Percentiles rank a stretch among this genome's conserved stretches.
These are phyloP conservation scores for Drosophila atroscutellata DNA, from an alignment of 2,888 invertebrate genomes.

Conservation along the genomic window DNA sequence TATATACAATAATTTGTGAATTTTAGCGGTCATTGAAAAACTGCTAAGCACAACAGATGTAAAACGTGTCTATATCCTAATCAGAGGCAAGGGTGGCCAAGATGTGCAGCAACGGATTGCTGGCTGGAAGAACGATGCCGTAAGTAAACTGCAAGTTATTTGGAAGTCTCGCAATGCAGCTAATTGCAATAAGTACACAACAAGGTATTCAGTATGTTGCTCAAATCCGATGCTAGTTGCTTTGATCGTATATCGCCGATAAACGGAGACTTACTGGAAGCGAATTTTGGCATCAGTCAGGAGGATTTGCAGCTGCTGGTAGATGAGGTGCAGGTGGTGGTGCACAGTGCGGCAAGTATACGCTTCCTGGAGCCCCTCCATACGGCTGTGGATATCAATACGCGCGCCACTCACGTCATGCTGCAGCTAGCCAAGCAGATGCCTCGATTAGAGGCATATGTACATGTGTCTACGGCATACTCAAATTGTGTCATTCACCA, in stretches of 20 bases:
- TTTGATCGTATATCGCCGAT: constrained; percentile 81
- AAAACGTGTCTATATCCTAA: constrained; percentile 86
- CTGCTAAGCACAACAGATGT: constrained; percentile 87
- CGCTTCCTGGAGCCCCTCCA: constrained; percentile 89
- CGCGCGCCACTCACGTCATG: constrained; percentile 88
- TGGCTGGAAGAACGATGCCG: constrained; percentile 89
- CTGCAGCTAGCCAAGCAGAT: constrained; percentile 88
- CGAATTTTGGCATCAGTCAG: constrained; percentile 83
- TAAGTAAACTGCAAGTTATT: constrained; percentile 79
- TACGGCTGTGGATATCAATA: constrained; percentile 89
- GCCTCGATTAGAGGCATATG: constrained; percentile 85
- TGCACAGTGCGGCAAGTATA: constrained; percentile 97
- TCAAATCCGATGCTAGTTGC: constrained; percentile 69
- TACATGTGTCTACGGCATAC: constrained; percentile 90
- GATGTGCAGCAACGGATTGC: constrained; percentile 88
- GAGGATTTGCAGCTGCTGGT: constrained; percentile 78
- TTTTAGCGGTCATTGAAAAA: constrained; percentile 87
- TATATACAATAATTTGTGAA: not conserved
- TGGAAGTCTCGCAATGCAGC: not conserved
- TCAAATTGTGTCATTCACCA: constrained; percentile 86
- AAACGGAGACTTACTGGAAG: constrained; percentile 83
- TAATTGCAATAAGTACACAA: not conserved
- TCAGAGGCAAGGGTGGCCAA: constrained; percentile 87
- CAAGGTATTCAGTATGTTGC: constrained; percentile 39
- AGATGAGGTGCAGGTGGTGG: constrained; percentile 86